Base-by-base conservation (phyloP, 1,140 invertebrate genomes). In the Fopius arisanus region DNA sequence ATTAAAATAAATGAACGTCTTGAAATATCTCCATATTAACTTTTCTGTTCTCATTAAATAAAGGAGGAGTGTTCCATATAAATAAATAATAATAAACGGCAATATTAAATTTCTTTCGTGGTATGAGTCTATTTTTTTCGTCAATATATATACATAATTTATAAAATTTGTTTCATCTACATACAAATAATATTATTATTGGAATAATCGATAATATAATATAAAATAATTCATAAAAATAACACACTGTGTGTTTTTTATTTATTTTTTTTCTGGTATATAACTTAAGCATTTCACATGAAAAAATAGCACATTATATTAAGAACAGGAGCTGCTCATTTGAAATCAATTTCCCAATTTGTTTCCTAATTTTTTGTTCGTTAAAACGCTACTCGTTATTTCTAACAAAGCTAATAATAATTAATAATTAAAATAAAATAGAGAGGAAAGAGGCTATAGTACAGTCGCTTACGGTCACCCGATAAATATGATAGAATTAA, bases 81-180 rank as follows among this genome's bases (percentile, higher is more conserved):
- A 19, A 2, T 16, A 2, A 19, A n/a, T 3, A 48, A 48, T 48
- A 48, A 19, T 48, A 19, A 16, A n/a, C 3, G 14, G 16, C 43
- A 48, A 48, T 16, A 48, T 43, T 72, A 23, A 10, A 43, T 72
- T 72, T 3, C 41, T 48, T 48, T 72, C 5, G 26, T 66, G 26
- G 77, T 79, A 82, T 81, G 40, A 79, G 74, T 80, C 76, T 83
- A 82, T 82, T 77, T 77, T 75, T 77, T 33, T 37, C 40, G 59
- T 75, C 37, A 78, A 71, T 71, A 75, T 83, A 83, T 85, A 84
- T 82, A 84, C 82, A 85, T 82, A 82, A 83, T 81, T 82, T 79
- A 79, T 81, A 78, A 70, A 77, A 48, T 48, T 48, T 19, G 43
- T 48, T 48, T 19, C 43, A 48, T 48, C 76, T 82, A 81, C 79